Conservation (phyloP, 2,113 vertebrate genomes). For the Brachypteracias leptosomus region DNA sequence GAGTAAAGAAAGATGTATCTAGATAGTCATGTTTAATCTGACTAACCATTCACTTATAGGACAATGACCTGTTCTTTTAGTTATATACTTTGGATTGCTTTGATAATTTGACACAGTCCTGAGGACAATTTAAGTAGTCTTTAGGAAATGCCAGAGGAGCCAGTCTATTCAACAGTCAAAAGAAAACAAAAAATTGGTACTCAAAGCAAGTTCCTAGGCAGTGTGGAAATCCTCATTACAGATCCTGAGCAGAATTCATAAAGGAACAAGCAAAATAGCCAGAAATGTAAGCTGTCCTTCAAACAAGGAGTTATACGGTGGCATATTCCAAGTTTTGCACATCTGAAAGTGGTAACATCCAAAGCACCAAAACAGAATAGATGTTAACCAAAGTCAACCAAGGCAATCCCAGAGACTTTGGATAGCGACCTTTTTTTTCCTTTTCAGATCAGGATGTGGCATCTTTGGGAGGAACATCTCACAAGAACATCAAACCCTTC, state of each 20-base stretch:
- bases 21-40: conserved; percentile 4
- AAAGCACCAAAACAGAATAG: background rate
- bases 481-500: background rate
- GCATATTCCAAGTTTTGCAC: background rate
- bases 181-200: background rate
- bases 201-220: background rate
- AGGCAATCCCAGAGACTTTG: background rate
- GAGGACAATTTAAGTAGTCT: background rate
- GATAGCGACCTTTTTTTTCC: background rate
- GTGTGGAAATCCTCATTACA: background rate
- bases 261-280: background rate
- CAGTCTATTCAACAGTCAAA: background rate
- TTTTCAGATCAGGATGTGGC: background rate
- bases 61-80: background rate
- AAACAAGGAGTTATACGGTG: rapidly evolving
- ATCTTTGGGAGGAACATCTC: background rate
- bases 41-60: background rate
- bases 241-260: background rate
- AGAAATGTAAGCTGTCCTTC: background rate
- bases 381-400: background rate
- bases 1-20: background rate
- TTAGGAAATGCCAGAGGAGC: background rate
- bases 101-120: background rate
- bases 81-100: background rate
- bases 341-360: background rate